Evolutionary conservation across 2,113 vertebrate genomes (phyloP).

Genomic region (Phylloscopus trochilus): DNA sequence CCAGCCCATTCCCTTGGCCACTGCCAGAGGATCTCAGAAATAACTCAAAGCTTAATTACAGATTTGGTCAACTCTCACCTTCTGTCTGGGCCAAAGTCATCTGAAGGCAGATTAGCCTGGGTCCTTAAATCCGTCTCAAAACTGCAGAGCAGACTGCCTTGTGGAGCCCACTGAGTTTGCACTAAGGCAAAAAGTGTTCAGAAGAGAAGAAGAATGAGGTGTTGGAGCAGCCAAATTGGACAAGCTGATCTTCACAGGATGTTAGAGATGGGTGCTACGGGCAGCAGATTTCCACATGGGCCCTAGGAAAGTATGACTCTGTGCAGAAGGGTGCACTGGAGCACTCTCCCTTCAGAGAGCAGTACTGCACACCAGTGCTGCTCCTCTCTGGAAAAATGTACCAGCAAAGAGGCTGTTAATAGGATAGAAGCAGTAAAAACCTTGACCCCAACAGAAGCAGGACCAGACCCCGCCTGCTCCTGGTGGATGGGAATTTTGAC

Average conservation of each 20-base stretch:
- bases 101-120: not conserved
- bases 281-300: rapidly evolving
- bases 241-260: not conserved
- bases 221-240: not conserved
- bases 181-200: not conserved
- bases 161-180: rapidly evolving
- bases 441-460: not conserved
- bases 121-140: not conserved
- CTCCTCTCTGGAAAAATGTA: not conserved
- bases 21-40: not conserved
- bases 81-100: not conserved
- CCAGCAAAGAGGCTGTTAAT: not conserved
- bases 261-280: rapidly evolving
- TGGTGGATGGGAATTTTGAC: slow-evolving; percentile 17
- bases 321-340: not conserved
- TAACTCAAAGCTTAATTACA: not conserved
- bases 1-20: not conserved
- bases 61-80: not conserved
- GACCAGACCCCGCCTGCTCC: not conserved
- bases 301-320: not conserved
- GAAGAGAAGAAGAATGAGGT: not conserved
- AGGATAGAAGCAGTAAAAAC: not conserved
- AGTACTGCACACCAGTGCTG: not conserved
- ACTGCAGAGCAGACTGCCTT: not conserved
- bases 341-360: not conserved